Evolutionary conservation across 2,888 invertebrate species (phyloP).

Genomic region (Brachyopa scutellaris): DNA sequence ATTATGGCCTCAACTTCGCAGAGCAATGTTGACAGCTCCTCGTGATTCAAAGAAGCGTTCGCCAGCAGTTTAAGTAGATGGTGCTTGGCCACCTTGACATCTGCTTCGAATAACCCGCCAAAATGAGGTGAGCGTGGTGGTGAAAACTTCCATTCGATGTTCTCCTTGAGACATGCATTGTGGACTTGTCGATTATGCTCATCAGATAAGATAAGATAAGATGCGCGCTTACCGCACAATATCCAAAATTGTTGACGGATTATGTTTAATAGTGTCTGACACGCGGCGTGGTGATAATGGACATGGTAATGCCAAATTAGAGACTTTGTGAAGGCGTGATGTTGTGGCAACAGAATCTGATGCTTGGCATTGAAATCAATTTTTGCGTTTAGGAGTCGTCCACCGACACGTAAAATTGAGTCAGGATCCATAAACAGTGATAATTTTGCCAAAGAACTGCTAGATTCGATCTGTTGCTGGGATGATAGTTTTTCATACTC

Average conservation of each 20-base stretch:
- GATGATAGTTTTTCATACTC: background rate
- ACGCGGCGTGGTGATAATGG: background rate
- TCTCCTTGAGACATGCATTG: background rate
- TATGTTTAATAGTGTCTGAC: background rate
- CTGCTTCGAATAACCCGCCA: slow-evolving; percentile 3
- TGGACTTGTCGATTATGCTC: background rate
- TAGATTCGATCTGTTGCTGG: background rate
- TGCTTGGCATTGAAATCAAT: background rate
- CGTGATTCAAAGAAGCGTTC: background rate
- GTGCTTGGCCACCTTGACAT: slow-evolving; percentile 1
- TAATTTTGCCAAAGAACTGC: background rate
- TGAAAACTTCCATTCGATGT: no score
- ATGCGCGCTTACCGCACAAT: background rate
- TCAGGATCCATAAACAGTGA: background rate
- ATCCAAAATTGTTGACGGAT: background rate
- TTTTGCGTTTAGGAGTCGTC: background rate
- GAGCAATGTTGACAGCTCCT: background rate
- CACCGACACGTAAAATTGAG: background rate
- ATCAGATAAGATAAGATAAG: background rate
- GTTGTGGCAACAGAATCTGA: background rate
- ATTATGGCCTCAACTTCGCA: background rate
- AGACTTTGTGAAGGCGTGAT: background rate
- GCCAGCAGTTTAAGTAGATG: background rate
- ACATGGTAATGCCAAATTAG: background rate
- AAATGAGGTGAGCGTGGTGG: background rate